Percentiles rank a stretch among this genome's conserved stretches.
Conservation (phyloP, 2,113 vertebrate genomes). For the Poicephalus meyeri region DNA sequence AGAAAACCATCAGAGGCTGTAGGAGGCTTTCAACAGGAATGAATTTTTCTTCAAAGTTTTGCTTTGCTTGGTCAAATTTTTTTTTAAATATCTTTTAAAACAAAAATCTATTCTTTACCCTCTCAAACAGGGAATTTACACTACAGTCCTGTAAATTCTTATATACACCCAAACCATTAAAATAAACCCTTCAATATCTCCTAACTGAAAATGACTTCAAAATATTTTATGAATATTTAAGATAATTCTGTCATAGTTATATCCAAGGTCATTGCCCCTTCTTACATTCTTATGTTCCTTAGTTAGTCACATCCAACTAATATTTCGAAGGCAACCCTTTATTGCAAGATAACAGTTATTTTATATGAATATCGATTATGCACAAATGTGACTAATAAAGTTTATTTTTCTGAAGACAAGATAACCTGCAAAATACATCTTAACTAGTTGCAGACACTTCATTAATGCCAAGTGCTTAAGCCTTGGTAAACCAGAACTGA, state of each 20-base stretch:
- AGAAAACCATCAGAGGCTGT: rapidly evolving
- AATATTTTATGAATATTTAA: background rate
- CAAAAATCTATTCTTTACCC: background rate
- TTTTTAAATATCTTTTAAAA: background rate
- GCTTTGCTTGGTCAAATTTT: background rate
- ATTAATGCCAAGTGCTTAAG: conserved; percentile 17
- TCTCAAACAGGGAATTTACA: background rate
- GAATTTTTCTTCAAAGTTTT: background rate
- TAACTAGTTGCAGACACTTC: background rate
- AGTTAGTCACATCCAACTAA: background rate
- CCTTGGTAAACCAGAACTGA: background rate
- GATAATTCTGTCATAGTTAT: background rate
- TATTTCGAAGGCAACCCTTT: conserved; percentile 6
- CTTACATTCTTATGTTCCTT: background rate
- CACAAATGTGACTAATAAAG: conserved; percentile 37
- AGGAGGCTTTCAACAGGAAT: background rate
- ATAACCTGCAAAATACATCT: conserved; percentile 36
- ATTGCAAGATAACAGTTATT: background rate
- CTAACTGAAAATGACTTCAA: background rate
- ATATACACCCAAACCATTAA: background rate
- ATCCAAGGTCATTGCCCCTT: background rate
- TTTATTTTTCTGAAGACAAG: conserved; percentile 41
- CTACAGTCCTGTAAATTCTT: background rate
- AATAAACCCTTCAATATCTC: background rate
- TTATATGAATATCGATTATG: conserved; percentile 42